Base-by-base conservation (phyloP, 2,113 vertebrate species). In the Pandion haliaetus region DNA sequence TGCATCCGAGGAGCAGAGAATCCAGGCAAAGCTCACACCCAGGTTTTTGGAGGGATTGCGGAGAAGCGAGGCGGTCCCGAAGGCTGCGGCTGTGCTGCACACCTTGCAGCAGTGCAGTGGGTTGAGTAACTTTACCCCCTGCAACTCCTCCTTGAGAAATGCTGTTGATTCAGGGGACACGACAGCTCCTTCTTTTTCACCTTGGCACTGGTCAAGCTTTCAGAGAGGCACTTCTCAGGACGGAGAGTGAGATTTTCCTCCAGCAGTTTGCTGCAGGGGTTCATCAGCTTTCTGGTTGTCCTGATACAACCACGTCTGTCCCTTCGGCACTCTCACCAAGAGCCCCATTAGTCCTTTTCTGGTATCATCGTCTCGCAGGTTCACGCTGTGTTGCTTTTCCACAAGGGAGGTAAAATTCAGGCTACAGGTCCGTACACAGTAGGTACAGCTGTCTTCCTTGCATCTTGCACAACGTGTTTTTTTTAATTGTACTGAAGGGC, bases 31-130 rank as follows among this genome's bases (percentile, higher is more conserved):
- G 24, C 3, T 71, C 40, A 42, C 1, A 1, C 17, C 2, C 1
- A 3, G 18, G 17, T 28, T 93, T 82, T 71, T 47, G 18, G 57
- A 74, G 66, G n/a, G 36, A 50, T 61, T 0, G 2, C 0, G 1
- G 32, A 1, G 0, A 65, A 82, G 10, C 0, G 0, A 62, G n/a
- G 20, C 0, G 0, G 36, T 69, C 15, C 28, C 3, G 5, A 66
- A 12, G 17, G 13, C 62, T 62, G 45, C 17, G 24, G 42, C 54
- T 67, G 44, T 32, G 18, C n/a, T 13, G 16, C 28, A n/a, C 15
- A 36, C n/a, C 16, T 67, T 65, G 19, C 4, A 17, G 50, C 10
- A 1, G 18, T 40, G 45, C 2, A 3, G 14, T 63, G 58, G 28
- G 11, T 10, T 55, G 31, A 42, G 34, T 23, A 55, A 19, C 54